Conservation (phyloP, 2,888 invertebrate genomes). For the Opisthograptis luteolata region DNA sequence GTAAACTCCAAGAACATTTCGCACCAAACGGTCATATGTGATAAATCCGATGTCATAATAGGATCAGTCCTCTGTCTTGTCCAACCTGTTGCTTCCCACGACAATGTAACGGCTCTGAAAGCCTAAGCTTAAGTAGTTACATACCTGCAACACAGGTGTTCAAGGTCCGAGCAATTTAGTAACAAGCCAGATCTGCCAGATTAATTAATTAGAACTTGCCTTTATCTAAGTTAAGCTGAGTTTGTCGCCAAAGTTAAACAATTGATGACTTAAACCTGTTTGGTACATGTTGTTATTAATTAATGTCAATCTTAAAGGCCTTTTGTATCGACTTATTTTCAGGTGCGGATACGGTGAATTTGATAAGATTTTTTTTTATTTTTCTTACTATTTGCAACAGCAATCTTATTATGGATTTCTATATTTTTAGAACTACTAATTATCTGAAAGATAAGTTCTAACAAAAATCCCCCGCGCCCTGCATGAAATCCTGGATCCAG, state of each 20-base stretch:
- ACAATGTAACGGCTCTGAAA: slow-evolving; percentile 14
- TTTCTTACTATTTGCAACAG: no score
- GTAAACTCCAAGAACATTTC: slow-evolving; percentile 1
- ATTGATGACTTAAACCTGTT: slow-evolving; percentile 15
- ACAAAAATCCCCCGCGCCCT: no score
- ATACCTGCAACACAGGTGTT: slow-evolving; percentile 24
- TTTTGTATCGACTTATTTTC: no score
- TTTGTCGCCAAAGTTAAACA: slow-evolving; percentile 20
- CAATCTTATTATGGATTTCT: no score
- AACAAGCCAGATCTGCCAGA: slow-evolving; percentile 32
- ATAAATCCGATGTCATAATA: slow-evolving; percentile 25
- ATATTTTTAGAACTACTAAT: no score
- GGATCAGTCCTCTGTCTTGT: slow-evolving; percentile 19
- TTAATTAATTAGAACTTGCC: slow-evolving; percentile 37
- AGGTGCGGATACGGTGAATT: no score
- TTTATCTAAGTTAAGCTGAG: slow-evolving; percentile 24
- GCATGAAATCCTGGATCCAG: no score
- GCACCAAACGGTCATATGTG: not conserved
- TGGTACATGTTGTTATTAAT: no score
- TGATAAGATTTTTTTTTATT: no score
- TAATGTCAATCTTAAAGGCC: no score
- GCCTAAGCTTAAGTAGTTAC: slow-evolving; percentile 23
- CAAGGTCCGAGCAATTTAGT: slow-evolving; percentile 25
- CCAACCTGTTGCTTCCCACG: slow-evolving; percentile 20
- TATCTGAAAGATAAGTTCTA: no score